Evolutionary conservation across 1,140 invertebrate genomes (phyloP).

Genomic region (Bombus waltoni): DNA sequence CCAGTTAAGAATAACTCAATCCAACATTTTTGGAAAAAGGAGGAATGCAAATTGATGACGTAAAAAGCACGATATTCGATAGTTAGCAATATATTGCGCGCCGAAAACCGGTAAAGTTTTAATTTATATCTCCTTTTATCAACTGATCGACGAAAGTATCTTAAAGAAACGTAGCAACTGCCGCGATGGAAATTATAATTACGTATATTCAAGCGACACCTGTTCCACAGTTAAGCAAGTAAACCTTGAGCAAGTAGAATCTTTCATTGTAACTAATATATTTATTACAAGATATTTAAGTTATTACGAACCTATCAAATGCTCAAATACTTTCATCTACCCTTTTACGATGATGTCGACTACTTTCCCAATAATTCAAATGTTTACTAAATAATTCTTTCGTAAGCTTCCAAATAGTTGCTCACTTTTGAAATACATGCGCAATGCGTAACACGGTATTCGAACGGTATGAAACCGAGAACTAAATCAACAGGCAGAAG

Average conservation of each 20-base stretch:
- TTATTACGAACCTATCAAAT: too few species aligned
- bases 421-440: not conserved
- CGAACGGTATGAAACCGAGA: not conserved
- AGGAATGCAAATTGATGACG: not conserved
- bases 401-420: not conserved
- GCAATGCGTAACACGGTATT: not conserved
- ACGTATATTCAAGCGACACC: conserved; percentile 6
- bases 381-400: not conserved
- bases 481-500: not conserved
- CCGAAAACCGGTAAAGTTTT: not conserved
- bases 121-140: not conserved
- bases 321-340: too few species aligned
- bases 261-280: not conserved
- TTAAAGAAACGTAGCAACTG: not conserved
- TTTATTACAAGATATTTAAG: not conserved
- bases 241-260: not conserved
- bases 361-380: not conserved
- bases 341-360: too few species aligned
- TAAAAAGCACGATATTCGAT: not conserved
- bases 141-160: not conserved
- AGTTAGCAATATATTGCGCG: too few species aligned
- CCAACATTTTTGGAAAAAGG: not conserved
- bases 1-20: not conserved
- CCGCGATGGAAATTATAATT: not conserved
- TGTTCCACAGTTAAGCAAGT: not conserved